Conservation (phyloP, 2,888 invertebrate species). For the Platerodrilus igneus region DNA sequence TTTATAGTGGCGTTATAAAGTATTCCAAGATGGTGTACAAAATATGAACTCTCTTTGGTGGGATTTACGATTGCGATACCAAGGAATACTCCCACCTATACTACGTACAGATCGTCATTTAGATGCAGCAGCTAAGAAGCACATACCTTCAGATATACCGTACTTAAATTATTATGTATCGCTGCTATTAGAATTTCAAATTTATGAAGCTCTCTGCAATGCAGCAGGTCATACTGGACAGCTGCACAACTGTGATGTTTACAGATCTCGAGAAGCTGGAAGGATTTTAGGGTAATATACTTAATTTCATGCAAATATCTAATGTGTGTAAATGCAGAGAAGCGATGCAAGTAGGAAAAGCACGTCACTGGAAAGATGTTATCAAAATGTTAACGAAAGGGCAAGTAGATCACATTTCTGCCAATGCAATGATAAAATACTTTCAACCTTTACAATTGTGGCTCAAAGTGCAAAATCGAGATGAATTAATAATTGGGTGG, state of each 20-base stretch:
- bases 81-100: constrained; percentile 71
- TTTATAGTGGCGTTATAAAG: constrained; percentile 71
- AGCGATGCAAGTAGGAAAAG: constrained; percentile 63
- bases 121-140: constrained; percentile 80
- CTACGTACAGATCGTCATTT: constrained; percentile 69
- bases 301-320: constrained; percentile 18
- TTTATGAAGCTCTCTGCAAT: constrained; percentile 71
- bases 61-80: constrained; percentile 66
- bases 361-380: constrained; percentile 66
- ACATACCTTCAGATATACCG: constrained; percentile 70
- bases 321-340: no score
- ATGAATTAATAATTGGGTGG: constrained; percentile 72
- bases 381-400: constrained; percentile 67
- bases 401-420: constrained; percentile 66
- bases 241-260: constrained; percentile 77
- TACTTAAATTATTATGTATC: constrained; percentile 77
- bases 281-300: constrained; percentile 60
- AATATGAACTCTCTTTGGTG: constrained; percentile 64
- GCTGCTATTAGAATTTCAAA: constrained; percentile 78
- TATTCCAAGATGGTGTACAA: constrained; percentile 68
- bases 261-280: constrained; percentile 75
- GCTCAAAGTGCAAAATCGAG: constrained; percentile 70
- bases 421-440: constrained; percentile 72
- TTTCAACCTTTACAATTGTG: constrained; percentile 76
- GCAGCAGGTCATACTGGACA: constrained; percentile 69